Evolutionary conservation across 2,888 invertebrate species (phyloP).

Genomic region (Herminia tarsipennalis): DNA sequence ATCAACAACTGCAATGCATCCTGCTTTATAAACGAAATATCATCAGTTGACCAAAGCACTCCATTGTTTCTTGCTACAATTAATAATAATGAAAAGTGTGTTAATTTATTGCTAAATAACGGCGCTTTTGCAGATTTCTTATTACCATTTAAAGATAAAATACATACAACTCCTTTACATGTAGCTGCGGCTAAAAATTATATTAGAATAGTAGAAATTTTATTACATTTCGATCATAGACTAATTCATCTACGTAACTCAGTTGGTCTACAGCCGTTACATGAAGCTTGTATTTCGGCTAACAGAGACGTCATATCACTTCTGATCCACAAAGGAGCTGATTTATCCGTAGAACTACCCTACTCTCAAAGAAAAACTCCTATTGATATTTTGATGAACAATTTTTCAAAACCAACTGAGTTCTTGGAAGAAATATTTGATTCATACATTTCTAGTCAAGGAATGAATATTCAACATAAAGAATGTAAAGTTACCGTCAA

Average conservation of each 20-base stretch:
- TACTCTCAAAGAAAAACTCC: too few species aligned
- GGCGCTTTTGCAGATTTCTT: slow-evolving; percentile 20
- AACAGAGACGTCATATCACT: slow-evolving; percentile 78
- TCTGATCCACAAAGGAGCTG: slow-evolving; percentile 63
- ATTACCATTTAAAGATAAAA: not conserved
- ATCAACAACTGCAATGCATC: slow-evolving; percentile 42
- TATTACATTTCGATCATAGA: slow-evolving; percentile 56
- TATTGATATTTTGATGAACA: slow-evolving; percentile 70
- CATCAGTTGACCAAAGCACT: slow-evolving; percentile 1
- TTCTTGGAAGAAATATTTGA: slow-evolving; percentile 77
- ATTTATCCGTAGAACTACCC: slow-evolving; percentile 30
- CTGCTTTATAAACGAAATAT: slow-evolving; percentile 46
- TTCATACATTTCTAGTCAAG: slow-evolving; percentile 67
- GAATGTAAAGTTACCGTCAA: slow-evolving; percentile 69
- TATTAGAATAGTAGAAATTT: slow-evolving; percentile 52
- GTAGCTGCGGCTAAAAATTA: slow-evolving; percentile 66
- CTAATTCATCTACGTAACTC: slow-evolving; percentile 40
- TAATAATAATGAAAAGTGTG: slow-evolving; percentile 12
- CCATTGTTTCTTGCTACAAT: slow-evolving; percentile 23
- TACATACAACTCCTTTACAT: slow-evolving; percentile 54
- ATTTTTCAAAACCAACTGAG: slow-evolving; percentile 70
- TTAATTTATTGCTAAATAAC: slow-evolving; percentile 46
- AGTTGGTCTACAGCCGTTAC: slow-evolving; percentile 37
- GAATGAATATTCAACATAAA: slow-evolving; percentile 48
- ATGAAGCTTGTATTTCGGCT: slow-evolving; percentile 69